phyloP scores from a whole-genome alignment of 2,888 invertebrate species.

The Congeria kusceri region DNA sequence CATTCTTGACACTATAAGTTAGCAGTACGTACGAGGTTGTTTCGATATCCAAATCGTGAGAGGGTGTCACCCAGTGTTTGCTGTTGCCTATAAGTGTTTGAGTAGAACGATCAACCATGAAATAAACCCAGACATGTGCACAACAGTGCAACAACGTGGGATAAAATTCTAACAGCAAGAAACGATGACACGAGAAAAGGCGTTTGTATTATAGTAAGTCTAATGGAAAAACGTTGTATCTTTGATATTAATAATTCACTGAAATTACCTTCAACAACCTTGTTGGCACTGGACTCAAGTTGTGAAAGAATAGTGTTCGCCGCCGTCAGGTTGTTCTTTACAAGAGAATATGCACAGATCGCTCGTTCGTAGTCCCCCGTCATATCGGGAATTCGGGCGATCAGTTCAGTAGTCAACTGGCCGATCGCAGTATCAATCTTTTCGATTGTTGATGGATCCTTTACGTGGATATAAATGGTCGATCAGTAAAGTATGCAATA shows the following conservation, averaged over 20 bases:
- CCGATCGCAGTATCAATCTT: slow-evolving; percentile 2
- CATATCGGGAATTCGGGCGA: slow-evolving; percentile 27
- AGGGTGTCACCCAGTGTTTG: slow-evolving; percentile 72
- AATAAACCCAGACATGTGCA: too few relatives aligned
- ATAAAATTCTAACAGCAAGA: too few relatives aligned
- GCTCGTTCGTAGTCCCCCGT: slow-evolving; percentile 76
- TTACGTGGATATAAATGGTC: too few relatives aligned
- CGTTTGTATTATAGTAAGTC: too few relatives aligned
- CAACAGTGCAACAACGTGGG: too few relatives aligned
- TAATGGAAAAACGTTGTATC: too few relatives aligned
- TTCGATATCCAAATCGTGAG: slow-evolving; percentile 78
- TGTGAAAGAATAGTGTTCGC: slow-evolving; percentile 39
- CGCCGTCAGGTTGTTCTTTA: neutral
- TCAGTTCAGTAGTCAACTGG: slow-evolving; percentile 8
- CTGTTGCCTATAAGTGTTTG: slow-evolving; percentile 69
- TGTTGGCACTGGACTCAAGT: slow-evolving; percentile 65
- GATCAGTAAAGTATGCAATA: too few relatives aligned
- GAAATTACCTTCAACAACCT: slow-evolving; percentile 55
- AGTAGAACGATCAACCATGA: too few relatives aligned
- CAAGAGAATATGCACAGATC: slow-evolving; percentile 78
- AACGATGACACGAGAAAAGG: too few relatives aligned
- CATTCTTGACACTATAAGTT: slow-evolving; percentile 53
- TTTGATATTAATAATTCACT: neutral
- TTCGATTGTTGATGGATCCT: neutral
- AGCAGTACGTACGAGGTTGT: slow-evolving; percentile 83